phyloP scores from a whole-genome alignment of 1,140 invertebrate species.

The Drosophila ogumai region DNA sequence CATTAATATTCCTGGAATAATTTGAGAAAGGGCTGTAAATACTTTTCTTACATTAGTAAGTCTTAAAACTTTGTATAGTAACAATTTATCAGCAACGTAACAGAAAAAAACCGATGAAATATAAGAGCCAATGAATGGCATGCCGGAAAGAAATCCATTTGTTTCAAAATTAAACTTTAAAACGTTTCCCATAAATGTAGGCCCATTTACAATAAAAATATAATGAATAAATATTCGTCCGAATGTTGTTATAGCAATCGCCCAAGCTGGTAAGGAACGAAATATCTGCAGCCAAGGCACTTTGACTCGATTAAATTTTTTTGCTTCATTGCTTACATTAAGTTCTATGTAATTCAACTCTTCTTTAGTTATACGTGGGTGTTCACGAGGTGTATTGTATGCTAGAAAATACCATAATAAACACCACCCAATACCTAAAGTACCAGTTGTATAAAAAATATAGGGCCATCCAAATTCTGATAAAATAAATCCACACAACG shows the following conservation, averaged over 20 bases:
- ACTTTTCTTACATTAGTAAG: slow-evolving; percentile 89
- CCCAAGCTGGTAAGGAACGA: slow-evolving; percentile 92
- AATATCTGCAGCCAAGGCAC: slow-evolving; percentile 92
- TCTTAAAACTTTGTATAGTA: slow-evolving; percentile 87
- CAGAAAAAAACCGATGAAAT: slow-evolving; percentile 90
- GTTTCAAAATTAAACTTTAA: slow-evolving; percentile 89
- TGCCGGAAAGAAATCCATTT: slow-evolving; percentile 89
- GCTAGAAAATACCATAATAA: slow-evolving; percentile 91
- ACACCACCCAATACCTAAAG: slow-evolving; percentile 88
- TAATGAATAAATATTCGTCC: slow-evolving; percentile 91
- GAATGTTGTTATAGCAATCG: slow-evolving; percentile 91
- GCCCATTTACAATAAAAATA: slow-evolving; percentile 89
- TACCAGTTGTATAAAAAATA: slow-evolving; percentile 90
- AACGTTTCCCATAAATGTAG: slow-evolving; percentile 90
- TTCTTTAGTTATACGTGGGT: slow-evolving; percentile 90
- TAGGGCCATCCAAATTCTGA: slow-evolving; percentile 88
- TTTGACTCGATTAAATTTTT: slow-evolving; percentile 66
- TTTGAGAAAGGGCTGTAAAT: slow-evolving; percentile 90
- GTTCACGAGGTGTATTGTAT: slow-evolving; percentile 90
- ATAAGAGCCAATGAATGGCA: slow-evolving; percentile 90
- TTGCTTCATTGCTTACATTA: slow-evolving; percentile 86
- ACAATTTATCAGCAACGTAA: slow-evolving; percentile 89
- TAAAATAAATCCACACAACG: slow-evolving; percentile 89
- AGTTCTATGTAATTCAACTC: slow-evolving; percentile 90
- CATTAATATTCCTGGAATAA: slow-evolving; percentile 89